Evolutionary conservation across 2,888 invertebrate genomes (phyloP).

Genomic region (Cephus pygmeus): DNA sequence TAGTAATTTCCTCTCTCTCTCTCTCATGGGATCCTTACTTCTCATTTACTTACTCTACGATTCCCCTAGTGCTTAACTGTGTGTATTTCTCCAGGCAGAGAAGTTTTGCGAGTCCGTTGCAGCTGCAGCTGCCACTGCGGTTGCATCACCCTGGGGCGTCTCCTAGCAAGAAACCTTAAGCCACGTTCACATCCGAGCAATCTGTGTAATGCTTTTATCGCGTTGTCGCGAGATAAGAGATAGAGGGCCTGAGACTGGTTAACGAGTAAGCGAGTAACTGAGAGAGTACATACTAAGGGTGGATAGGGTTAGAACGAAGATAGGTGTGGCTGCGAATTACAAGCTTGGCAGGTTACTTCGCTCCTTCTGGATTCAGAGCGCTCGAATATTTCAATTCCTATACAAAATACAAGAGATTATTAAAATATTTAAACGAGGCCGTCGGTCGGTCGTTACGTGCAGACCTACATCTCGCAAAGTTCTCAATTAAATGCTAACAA

Average conservation of each 20-base stretch:
- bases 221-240: background rate
- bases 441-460: conserved; percentile 50
- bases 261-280: background rate
- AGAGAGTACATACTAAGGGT: background rate
- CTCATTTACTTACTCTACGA: too few species aligned
- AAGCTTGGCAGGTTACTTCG: background rate
- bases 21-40: too few species aligned
- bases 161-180: too few species aligned
- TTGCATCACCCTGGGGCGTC: too few species aligned
- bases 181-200: too few species aligned
- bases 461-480: conserved; percentile 43
- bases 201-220: too few species aligned
- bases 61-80: too few species aligned
- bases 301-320: conserved; percentile 1
- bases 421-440: conserved; percentile 59
- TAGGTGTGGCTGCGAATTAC: background rate
- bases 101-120: too few species aligned
- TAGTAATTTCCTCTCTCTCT: too few species aligned
- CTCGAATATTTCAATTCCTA: conserved; percentile 50
- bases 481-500: conserved; percentile 60
- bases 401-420: conserved; percentile 58
- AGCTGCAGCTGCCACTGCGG: too few species aligned
- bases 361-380: too few species aligned
- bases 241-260: background rate
- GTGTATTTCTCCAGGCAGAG: too few species aligned